Conservation (phyloP, 2,888 invertebrate genomes). For the Drosophila leonis region DNA sequence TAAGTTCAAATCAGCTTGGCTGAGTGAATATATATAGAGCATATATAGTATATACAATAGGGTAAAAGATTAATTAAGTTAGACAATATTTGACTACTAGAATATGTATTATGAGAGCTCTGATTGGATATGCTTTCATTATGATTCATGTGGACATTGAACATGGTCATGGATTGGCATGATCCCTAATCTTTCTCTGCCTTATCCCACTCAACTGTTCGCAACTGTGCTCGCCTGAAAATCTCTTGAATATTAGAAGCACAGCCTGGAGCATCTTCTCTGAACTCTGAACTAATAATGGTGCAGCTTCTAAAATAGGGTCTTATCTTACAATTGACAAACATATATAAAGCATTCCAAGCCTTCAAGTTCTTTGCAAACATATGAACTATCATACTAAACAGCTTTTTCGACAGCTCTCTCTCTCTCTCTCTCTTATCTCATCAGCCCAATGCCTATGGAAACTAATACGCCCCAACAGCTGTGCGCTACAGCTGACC, state of each 20-base stretch:
- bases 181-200: background rate
- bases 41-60: background rate
- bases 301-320: background rate
- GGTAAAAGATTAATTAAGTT: background rate
- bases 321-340: background rate
- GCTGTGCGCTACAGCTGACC: slow-evolving; percentile 1
- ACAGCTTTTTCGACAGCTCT: background rate
- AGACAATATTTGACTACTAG: background rate
- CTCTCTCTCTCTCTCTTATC: background rate
- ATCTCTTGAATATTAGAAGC: background rate
- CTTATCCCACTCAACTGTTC: background rate
- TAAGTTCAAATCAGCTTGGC: background rate
- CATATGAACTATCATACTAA: background rate
- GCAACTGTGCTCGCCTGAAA: too few relatives aligned
- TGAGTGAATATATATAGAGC: background rate
- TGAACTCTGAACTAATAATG: background rate
- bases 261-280: background rate
- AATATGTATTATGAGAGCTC: too few relatives aligned
- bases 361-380: background rate
- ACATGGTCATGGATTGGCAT: too few relatives aligned
- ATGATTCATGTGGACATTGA: too few relatives aligned
- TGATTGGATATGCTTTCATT: too few relatives aligned
- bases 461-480: slow-evolving; percentile 6
- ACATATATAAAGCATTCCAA: background rate
- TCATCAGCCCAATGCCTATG: background rate